A percentile compares a stretch with the other conserved stretches of the same genome.
Evolutionary conservation across 1,140 invertebrate species (phyloP).

Genomic region (Drosophila bifasciata): DNA sequence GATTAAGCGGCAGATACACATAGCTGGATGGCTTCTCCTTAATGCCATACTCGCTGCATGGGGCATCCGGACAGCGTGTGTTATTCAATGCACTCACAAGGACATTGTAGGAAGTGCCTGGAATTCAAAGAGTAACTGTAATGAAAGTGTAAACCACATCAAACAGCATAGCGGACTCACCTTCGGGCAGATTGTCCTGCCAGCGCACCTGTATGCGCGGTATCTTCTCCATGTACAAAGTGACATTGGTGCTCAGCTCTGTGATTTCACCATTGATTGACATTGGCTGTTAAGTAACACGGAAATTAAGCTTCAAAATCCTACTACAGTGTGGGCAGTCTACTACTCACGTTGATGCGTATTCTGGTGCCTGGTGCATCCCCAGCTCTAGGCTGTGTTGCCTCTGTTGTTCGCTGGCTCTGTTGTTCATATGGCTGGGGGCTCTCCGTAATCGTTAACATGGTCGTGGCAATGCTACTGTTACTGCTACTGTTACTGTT

Average conservation of each 20-base stretch:
- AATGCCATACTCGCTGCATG: constrained; percentile 72
- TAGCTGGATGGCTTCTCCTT: constrained; percentile 50
- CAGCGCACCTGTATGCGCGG: constrained; percentile 65
- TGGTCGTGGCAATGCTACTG: neutral
- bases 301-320: neutral
- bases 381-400: no score
- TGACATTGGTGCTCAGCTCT: constrained; percentile 59
- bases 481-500: neutral
- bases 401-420: neutral
- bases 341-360: constrained; percentile 24
- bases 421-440: neutral
- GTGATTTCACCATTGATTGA: constrained; percentile 37
- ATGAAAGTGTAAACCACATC: no score
- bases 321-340: neutral
- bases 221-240: constrained; percentile 65
- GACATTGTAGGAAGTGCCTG: constrained; percentile 73
- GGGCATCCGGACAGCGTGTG: constrained; percentile 65
- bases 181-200: constrained; percentile 71
- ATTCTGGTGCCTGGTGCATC: neutral
- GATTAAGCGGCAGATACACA: constrained; percentile 60
- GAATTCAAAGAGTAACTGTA: no score
- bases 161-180: no score
- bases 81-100: constrained; percentile 71
- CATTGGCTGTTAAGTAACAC: neutral
- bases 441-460: neutral